phyloP scores from a whole-genome alignment of 2,797 vertebrate species.

The Otolemur crassicaudatus region DNA sequence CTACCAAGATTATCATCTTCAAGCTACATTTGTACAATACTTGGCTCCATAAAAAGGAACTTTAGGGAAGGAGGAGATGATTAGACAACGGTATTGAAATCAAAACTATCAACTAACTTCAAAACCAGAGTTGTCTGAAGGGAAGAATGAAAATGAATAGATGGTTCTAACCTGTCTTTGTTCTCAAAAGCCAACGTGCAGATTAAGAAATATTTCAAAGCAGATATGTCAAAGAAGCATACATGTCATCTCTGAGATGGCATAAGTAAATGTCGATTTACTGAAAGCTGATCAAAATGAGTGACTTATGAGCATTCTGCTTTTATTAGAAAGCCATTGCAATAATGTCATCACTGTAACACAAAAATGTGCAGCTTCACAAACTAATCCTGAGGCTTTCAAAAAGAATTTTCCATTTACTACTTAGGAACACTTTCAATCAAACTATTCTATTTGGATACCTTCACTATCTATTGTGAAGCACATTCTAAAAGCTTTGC shows the following conservation, averaged over 20 bases:
- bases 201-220: conserved; percentile 32
- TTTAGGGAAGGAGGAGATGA: neutral
- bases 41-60: neutral
- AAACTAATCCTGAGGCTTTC: neutral
- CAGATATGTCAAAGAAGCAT: neutral
- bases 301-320: neutral
- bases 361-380: neutral
- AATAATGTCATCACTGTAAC: neutral
- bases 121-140: conserved; percentile 15
- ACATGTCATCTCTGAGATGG: neutral
- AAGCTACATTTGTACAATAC: neutral
- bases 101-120: conserved; percentile 41
- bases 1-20: neutral
- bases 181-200: conserved; percentile 28
- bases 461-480: neutral
- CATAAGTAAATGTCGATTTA: neutral
- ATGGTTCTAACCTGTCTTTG: neutral
- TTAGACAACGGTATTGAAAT: neutral
- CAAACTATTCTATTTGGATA: neutral
- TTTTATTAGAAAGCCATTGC: neutral
- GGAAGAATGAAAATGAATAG: conserved; percentile 29
- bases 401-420: neutral
- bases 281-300: neutral
- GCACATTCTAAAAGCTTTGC: neutral
- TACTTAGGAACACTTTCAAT: conserved; percentile 3